Conservation (phyloP, 2,797 vertebrate genomes). For the Vespertilio murinus region DNA sequence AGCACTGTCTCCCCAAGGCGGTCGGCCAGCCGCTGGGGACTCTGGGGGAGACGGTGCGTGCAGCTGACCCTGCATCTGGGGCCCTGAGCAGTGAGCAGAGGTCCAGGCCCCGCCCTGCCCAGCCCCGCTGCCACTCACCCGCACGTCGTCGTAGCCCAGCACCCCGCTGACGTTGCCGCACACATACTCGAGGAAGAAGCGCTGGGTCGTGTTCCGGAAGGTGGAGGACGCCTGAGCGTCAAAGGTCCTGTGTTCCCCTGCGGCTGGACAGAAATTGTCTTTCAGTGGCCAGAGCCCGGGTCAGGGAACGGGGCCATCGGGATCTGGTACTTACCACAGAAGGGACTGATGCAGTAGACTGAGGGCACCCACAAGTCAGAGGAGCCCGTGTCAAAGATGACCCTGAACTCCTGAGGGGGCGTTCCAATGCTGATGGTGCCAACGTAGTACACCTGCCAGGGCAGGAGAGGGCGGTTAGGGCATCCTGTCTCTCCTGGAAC, state of each 20-base stretch:
- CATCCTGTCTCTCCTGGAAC: background rate
- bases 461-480: rapidly evolving
- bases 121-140: constrained; percentile 58
- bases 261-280: rapidly evolving
- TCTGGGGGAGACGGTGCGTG: background rate
- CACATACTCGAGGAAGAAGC: constrained; percentile 74
- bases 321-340: constrained; percentile 76
- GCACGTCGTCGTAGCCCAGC: constrained; percentile 80
- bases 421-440: constrained; percentile 82
- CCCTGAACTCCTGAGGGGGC: constrained; percentile 79
- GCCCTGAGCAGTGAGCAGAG: background rate
- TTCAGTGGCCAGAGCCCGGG: background rate
- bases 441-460: constrained; percentile 76
- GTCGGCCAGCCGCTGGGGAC: background rate
- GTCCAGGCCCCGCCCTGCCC: background rate
- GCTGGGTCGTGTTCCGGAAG: constrained; percentile 50
- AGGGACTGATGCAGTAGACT: constrained; percentile 70
- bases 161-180: constrained; percentile 75
- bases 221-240: constrained; percentile 78
- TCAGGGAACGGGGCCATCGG: rapidly evolving
- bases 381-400: constrained; percentile 83
- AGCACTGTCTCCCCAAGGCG: background rate
- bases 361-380: constrained; percentile 86
- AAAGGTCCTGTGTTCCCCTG: constrained; percentile 78
- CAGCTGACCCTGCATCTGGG: background rate